Base-by-base conservation (phyloP, 2,113 vertebrate genomes). In the Oostethus manadensis region DNA sequence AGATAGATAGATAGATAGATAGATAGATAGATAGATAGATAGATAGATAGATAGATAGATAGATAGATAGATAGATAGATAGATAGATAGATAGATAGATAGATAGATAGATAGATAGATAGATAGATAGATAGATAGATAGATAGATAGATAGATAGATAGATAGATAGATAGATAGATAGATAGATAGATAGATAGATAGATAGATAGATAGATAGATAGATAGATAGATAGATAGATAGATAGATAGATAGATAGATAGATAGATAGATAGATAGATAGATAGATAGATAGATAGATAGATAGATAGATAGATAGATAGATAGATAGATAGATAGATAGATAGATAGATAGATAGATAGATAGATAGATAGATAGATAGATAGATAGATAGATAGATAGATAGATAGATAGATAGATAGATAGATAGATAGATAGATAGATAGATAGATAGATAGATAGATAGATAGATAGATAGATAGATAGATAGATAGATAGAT, bases 1-100 rank as follows among this genome's bases (percentile, higher is more conserved):
- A 60, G 66, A 77, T 50, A 59, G 66, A 66, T 46, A 71, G 71
- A 71, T 51, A 62, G 69, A 73, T 56, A 61, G 65, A 65, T 68
- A 68, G 64, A 77, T 62, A 64, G 73, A 71, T 55, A 68, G 67
- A 74, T 53, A 66, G 64, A 72, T 57, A 56, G 40, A 62, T 18
- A 66, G 50, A 70, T 55, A 64, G 67, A 74, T 53, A 66, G 64
- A 72, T 57, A 56, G 40, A 62, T 18, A 66, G 22, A 64, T 57
- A 46, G n/a, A 65, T 60, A 58, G 70, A 78, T 33, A 66, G 64
- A 74, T 40, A 71, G 61, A 66, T 38, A 46, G 47, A 54, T 40
- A 2, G 50, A 58, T 35, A 76, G 64, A 74, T 40, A 71, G 59
- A 66, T 38, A 43, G 51, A 54, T 40, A 1, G 46, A 58, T 13